Base-by-base conservation (phyloP, 2,888 invertebrate species). In the Xanthorhoe spadicearia region DNA sequence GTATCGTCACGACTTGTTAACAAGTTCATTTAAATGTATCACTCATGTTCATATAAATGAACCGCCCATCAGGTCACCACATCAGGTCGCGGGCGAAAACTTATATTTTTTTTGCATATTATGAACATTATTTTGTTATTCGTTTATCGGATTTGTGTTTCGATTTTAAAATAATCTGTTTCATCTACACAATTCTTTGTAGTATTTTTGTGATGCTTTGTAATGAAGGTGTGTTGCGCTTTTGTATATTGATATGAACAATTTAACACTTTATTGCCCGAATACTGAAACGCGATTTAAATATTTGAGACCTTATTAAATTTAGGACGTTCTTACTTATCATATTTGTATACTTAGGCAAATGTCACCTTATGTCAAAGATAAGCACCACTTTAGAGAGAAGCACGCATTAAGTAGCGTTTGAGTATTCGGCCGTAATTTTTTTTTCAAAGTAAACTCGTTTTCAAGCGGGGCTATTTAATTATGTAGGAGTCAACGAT, bases 91-190 rank as follows among this genome's bases (percentile, higher is more conserved):
- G 78, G 70, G 79, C 78, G 75, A 76, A 74, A 79, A 75, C 73
- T 77, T 82, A 82, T 84, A 81, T 67, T 63, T 61, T n/a, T 85
- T 87, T 88, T 87, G 86, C 89, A 87, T 88, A 43, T 43, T 43
- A 87, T 85, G 80, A 84, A 89, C 86, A 85, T 68, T 89, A 88
- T 90, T 91, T 91, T 90, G 88, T 90, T 90, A 90, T 83, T 84
- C 83, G 84, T 89, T 89, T 89, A 88, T 89, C 84, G 82, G 83
- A 82, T 86, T 86, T 87, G 81, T 86, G 88, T 84, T 68, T 86
- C 83, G 82, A 85, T 85, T 84, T 85, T 86, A 89, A 86, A 85
- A 78, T 77, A 81, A 80, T 83, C 82, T 82, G 84, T 84, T 85
- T 84, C 79, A 75, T 86, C 84, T 85, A 84, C 85, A 84, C 80